Evolutionary conservation across 2,797 vertebrate species (phyloP).

Genomic region (Gambusia yucatana): DNA sequence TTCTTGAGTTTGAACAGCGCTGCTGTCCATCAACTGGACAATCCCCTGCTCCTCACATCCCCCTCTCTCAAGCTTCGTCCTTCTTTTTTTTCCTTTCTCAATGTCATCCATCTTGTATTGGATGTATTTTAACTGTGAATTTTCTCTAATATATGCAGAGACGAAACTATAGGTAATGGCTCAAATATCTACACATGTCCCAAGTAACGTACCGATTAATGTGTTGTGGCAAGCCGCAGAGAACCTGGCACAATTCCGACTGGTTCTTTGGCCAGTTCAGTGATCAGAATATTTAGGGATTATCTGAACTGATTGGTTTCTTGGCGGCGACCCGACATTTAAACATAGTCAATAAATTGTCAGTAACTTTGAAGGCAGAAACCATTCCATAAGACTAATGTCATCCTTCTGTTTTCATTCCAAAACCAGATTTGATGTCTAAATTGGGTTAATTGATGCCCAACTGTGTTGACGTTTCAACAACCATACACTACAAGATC

Average conservation of each 20-base stretch:
- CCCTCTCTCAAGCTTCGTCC: slow-evolving; percentile 45
- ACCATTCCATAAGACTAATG: background rate
- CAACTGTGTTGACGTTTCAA: background rate
- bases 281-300: background rate
- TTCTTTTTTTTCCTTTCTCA: slow-evolving; percentile 53
- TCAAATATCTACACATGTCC: background rate
- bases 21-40: slow-evolving; percentile 55
- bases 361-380: background rate
- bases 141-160: background rate
- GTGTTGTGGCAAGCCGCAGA: background rate
- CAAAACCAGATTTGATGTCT: background rate
- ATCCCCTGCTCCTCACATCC: slow-evolving; percentile 11
- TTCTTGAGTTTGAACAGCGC: slow-evolving; percentile 25
- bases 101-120: slow-evolving; percentile 64
- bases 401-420: background rate
- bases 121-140: slow-evolving; percentile 24
- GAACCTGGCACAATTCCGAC: background rate
- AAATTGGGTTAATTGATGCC: background rate
- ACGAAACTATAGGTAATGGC: background rate
- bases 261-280: background rate
- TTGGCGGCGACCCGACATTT: background rate
- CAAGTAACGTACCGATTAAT: background rate
- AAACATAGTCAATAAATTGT: background rate
- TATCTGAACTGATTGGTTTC: background rate
- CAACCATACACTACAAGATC: background rate